phyloP scores from a whole-genome alignment of 2,888 invertebrate species.

The Pseudoips prasinana region DNA sequence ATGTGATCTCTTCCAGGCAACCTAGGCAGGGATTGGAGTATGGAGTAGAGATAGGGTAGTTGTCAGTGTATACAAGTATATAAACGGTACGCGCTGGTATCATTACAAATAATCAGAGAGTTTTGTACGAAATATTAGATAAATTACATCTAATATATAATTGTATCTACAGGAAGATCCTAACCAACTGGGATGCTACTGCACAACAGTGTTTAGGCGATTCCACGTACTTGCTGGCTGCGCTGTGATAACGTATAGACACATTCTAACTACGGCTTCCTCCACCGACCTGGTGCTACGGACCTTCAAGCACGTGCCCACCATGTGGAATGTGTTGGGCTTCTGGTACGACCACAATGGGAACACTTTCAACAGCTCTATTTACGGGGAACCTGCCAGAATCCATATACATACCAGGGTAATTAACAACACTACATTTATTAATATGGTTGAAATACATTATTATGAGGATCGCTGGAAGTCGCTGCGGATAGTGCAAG shows the following conservation, averaged over 20 bases:
- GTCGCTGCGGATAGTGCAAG: too few relatives aligned
- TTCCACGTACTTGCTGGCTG: slow-evolving; percentile 37
- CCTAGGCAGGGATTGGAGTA: too few relatives aligned
- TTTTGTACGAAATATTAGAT: too few relatives aligned
- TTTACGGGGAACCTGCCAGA: slow-evolving; percentile 30
- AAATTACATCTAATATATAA: too few relatives aligned
- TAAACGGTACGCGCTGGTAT: too few relatives aligned
- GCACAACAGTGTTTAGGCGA: slow-evolving; percentile 42
- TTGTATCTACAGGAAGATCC: slow-evolving; percentile 39
- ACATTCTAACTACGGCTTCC: slow-evolving; percentile 52
- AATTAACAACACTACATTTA: not conserved
- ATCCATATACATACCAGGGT: slow-evolving; percentile 15
- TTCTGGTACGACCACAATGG: slow-evolving; percentile 46
- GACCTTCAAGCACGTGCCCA: slow-evolving; percentile 11
- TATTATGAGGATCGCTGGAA: too few relatives aligned
- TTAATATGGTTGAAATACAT: too few relatives aligned
- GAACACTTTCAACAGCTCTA: slow-evolving; percentile 33
- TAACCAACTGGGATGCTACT: slow-evolving; percentile 38
- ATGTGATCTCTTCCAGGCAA: too few relatives aligned
- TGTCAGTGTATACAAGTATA: too few relatives aligned
- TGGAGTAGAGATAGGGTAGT: too few relatives aligned
- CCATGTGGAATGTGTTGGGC: slow-evolving; percentile 40
- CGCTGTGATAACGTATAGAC: slow-evolving; percentile 47
- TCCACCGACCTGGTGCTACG: slow-evolving; percentile 44
- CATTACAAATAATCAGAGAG: too few relatives aligned